Evolutionary conservation across 53 echinoderm and acorn worm genomes (phyloP).

Genomic region (Zoroaster sp.): DNA sequence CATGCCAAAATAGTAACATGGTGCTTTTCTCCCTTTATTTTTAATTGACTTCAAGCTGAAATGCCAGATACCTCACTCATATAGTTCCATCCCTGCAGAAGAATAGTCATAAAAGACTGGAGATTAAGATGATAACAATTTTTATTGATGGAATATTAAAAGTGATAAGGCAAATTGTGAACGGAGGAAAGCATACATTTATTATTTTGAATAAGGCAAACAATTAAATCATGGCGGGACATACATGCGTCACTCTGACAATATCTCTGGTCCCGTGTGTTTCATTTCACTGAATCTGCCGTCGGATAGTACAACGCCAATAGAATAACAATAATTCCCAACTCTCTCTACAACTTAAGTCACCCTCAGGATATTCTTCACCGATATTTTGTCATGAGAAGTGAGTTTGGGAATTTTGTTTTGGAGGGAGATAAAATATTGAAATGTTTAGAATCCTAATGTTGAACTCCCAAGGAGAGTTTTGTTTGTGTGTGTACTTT

Average conservation of each 20-base stretch:
- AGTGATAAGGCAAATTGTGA: slow-evolving; percentile 22
- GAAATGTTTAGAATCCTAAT: no score
- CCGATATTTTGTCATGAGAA: background rate
- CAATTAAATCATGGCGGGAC: background rate
- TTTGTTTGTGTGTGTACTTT: background rate
- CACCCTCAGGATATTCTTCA: background rate
- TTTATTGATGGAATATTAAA: slow-evolving; percentile 8
- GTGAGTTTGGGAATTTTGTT: background rate
- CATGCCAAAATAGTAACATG: no score
- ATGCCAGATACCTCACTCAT: background rate
- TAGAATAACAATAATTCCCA: background rate
- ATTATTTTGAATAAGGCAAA: background rate
- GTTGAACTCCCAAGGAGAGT: background rate
- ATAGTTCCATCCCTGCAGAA: background rate
- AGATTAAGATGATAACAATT: background rate
- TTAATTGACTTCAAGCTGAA: no score
- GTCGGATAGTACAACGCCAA: background rate
- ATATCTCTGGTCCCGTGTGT: background rate
- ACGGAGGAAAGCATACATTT: background rate
- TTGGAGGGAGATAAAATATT: background rate
- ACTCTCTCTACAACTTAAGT: background rate
- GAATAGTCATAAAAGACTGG: background rate
- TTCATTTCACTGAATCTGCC: background rate
- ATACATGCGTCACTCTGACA: background rate
- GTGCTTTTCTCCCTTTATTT: no score